These are phyloP conservation scores for Sphenopsis melanotis DNA, from an alignment of 2,797 vertebrate genomes.

Conservation along the genomic window DNA sequence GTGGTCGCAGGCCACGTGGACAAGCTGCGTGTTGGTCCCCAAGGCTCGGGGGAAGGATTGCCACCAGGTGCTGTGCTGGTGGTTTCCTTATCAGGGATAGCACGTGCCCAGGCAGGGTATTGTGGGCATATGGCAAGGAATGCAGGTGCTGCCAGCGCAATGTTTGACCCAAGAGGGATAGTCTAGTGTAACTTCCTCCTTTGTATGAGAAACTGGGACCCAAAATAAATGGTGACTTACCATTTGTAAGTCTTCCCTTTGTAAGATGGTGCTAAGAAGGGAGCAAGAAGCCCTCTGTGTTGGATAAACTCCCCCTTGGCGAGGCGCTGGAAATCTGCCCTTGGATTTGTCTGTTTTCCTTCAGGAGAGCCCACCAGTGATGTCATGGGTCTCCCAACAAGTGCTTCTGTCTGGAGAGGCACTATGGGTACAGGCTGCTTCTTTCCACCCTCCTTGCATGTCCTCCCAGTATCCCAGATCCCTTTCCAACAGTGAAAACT, in stretches of 20 bases:
- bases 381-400: background rate
- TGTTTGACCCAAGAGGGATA: background rate
- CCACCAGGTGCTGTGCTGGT: background rate
- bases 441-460: rapidly evolving
- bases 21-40: rapidly evolving
- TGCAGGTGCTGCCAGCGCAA: background rate
- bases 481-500: background rate
- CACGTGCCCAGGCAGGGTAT: background rate
- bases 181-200: background rate
- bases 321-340: background rate
- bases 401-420: background rate
- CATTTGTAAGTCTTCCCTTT: background rate
- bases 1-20: rapidly evolving
- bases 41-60: background rate
- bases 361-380: background rate
- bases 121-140: background rate
- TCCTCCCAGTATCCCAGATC: background rate
- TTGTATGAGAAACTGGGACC: background rate
- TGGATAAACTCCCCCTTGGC: background rate
- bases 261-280: background rate
- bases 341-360: background rate
- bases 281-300: background rate
- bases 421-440: background rate
- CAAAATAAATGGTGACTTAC: background rate
- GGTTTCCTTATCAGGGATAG: background rate